Base-by-base conservation (phyloP, 2,113 vertebrate species). In the Octodon degus region DNA sequence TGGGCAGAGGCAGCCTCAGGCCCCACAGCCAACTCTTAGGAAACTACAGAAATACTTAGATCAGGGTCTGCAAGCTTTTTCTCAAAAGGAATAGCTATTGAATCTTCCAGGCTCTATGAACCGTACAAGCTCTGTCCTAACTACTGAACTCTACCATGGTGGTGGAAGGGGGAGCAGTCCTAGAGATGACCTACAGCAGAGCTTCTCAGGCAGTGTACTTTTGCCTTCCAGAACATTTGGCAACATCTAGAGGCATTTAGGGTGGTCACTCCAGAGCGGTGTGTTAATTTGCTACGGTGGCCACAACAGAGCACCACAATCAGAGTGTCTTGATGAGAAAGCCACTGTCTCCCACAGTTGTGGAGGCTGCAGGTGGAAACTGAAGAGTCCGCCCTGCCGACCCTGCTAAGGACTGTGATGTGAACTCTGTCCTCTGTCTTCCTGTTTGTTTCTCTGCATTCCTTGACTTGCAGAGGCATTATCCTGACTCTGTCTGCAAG, bases 351-450 rank as follows among this genome's bases (percentile, higher is more conserved):
- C 55, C 55, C 43, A 77, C 40, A 30, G 43, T 8, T 50, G 7
- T 65, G 14, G 60, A n/a, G 53, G 24, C 50, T 4, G 2, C 3
- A 68, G 47, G 5, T n/a, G 2, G 9, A 27, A 47, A 55, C 8
- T 17, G 2, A 47, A 43, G 24, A 10, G 4, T 12, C 16, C 0
- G 7, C 22, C 10, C 22, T 19, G 37, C 0, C 0, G 17, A 4
- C 12, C 53, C 65, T 32, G 24, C 58, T 22, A 16, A 72, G 30
- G 81, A 7, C 19, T 4, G 2, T 7, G 30, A 3, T 1, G n/a
- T 20, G 11, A 32, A 32, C 17, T 24, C 70, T 80, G 43, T 12
- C 11, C 74, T 27, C 8, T 1, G 16, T 17, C 58, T 43, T n/a
- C 30, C 4, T 25, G 37, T 7, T 60, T 7, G 24, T 30, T 16